Percentiles rank a stretch among this genome's conserved stretches.
Conservation (phyloP, 2,888 invertebrate species). For the Lamellibrachia satsuma region DNA sequence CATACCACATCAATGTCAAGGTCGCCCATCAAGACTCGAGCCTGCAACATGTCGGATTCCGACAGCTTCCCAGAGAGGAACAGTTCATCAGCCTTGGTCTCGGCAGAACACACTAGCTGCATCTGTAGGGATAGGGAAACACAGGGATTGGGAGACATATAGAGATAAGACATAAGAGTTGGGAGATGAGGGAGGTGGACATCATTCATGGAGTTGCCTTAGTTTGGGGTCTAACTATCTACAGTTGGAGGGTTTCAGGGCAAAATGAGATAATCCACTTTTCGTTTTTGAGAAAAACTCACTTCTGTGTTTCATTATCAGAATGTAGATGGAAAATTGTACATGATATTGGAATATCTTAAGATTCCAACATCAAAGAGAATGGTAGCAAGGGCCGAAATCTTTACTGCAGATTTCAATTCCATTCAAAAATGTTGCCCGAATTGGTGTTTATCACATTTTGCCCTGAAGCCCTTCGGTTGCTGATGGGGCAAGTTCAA, state of each 20-base stretch:
- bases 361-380: too few species aligned
- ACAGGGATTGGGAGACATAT: too few species aligned
- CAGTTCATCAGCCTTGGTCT: conserved; percentile 78
- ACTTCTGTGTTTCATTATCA: too few species aligned
- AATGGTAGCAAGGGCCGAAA: too few species aligned
- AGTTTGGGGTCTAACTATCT: not conserved
- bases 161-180: not conserved
- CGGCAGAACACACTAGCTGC: conserved; percentile 84
- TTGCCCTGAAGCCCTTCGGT: not conserved
- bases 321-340: too few species aligned
- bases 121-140: conserved; percentile 68
- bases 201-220: not conserved
- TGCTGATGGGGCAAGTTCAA: not conserved
- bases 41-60: conserved; percentile 75
- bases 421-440: too few species aligned
- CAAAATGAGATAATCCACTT: too few species aligned
- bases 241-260: too few species aligned
- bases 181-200: not conserved
- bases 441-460: too few species aligned
- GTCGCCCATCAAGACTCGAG: conserved; percentile 93
- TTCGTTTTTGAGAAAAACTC: too few species aligned
- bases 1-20: conserved; percentile 76
- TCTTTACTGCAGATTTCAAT: too few species aligned
- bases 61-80: conserved; percentile 69
- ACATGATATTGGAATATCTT: too few species aligned